Conservation (phyloP, 2,113 vertebrate species). For the Craseonycteris thonglongyai region DNA sequence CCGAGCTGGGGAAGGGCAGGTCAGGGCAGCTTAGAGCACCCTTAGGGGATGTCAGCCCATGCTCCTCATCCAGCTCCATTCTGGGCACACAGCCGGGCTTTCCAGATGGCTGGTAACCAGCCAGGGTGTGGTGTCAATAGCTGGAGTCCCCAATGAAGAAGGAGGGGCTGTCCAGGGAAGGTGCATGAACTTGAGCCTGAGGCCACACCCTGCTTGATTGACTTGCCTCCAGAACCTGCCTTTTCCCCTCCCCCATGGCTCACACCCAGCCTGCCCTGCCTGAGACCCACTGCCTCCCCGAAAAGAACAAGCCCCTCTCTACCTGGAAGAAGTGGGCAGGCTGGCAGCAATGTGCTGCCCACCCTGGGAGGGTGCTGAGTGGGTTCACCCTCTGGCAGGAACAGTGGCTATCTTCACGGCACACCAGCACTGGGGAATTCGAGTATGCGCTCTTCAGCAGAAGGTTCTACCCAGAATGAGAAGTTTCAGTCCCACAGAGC, state of each 20-base stretch:
- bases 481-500: not conserved
- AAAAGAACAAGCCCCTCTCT: not conserved
- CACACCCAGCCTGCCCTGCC: not conserved
- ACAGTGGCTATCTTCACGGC: no score
- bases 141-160: not conserved
- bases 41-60: rapidly evolving
- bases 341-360: not conserved
- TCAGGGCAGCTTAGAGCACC: not conserved
- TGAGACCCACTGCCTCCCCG: rapidly evolving
- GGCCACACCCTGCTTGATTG: no score
- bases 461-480: not conserved
- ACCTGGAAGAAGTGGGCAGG: not conserved
- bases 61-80: not conserved
- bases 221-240: no score
- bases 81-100: not conserved
- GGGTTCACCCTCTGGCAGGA: not conserved
- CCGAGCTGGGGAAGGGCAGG: not conserved
- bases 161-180: no score
- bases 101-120: not conserved
- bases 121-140: not conserved
- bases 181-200: no score
- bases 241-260: no score
- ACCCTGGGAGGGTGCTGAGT: not conserved
- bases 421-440: not conserved
- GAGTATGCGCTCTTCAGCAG: no score